phyloP scores from a whole-genome alignment of 1,140 invertebrate genomes.

The Maconellicoccus hirsutus region DNA sequence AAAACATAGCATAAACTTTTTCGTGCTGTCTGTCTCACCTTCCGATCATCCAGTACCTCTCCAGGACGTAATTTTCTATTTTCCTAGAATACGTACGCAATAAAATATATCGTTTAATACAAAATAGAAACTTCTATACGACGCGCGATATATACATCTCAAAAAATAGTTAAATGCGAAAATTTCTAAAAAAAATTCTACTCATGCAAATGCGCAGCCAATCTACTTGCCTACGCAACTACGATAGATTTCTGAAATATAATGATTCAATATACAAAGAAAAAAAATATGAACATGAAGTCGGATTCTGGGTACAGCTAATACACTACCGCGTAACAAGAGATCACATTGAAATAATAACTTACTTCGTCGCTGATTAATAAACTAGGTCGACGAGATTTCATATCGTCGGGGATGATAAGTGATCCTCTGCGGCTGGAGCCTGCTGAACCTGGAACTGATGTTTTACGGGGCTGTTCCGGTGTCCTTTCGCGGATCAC shows the following conservation, averaged over 20 bases:
- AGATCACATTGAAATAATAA: slow-evolving; percentile 25
- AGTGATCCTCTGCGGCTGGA: slow-evolving; percentile 66
- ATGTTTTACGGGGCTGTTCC: slow-evolving; percentile 51
- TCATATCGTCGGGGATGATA: slow-evolving; percentile 66
- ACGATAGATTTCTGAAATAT: background rate
- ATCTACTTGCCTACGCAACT: background rate
- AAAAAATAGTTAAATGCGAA: background rate
- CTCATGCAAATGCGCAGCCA: background rate
- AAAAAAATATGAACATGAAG: background rate
- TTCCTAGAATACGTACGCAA: slow-evolving; percentile 43
- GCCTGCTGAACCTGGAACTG: slow-evolving; percentile 57
- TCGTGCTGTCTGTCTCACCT: slow-evolving; percentile 54
- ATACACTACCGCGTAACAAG: background rate
- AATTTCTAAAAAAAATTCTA: background rate
- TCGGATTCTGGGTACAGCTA: background rate
- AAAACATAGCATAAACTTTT: slow-evolving; percentile 10
- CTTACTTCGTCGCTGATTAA: slow-evolving; percentile 89
- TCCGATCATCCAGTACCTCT: slow-evolving; percentile 81
- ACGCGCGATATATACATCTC: too few relatives aligned
- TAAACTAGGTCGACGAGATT: slow-evolving; percentile 68
- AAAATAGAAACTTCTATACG: too few relatives aligned
- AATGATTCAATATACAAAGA: background rate
- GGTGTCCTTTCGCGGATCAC: slow-evolving; percentile 66
- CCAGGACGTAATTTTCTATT: slow-evolving; percentile 81
- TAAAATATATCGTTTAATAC: slow-evolving; percentile 17